Conservation (phyloP, 2,888 invertebrate genomes). For the Sturmia bella region DNA sequence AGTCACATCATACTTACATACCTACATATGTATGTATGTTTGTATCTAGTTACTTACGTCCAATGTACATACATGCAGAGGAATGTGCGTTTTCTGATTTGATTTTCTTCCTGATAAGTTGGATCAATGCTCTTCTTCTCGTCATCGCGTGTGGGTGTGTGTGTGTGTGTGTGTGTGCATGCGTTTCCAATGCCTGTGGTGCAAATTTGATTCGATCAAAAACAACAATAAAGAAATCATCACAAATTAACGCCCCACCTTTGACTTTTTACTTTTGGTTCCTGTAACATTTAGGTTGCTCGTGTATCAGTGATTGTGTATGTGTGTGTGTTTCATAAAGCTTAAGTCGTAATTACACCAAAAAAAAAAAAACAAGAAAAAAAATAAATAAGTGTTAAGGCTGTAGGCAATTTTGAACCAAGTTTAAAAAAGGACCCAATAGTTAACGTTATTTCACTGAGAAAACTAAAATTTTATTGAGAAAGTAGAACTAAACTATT, state of each 20-base stretch:
- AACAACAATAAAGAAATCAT: slow-evolving; percentile 34
- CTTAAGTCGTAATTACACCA: neutral
- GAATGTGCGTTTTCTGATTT: slow-evolving; percentile 22
- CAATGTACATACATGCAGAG: no score
- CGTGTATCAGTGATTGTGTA: neutral
- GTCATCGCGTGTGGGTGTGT: neutral
- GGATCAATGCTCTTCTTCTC: no score
- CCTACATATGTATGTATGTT: no score
- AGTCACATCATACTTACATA: no score
- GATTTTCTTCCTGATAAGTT: neutral
- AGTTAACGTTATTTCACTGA: no score
- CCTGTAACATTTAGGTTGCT: slow-evolving; percentile 15
- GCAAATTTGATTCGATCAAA: slow-evolving; percentile 36
- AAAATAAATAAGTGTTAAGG: no score
- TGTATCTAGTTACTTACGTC: no score
- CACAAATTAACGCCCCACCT: slow-evolving; percentile 64
- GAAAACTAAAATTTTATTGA: no score
- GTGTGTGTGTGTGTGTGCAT: neutral
- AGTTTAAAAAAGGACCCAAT: no score
- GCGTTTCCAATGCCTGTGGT: neutral
- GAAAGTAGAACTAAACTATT: no score
- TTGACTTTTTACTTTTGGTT: slow-evolving; percentile 60
- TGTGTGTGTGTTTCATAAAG: neutral
- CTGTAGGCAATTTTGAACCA: no score
- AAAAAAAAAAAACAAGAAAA: no score